Evolutionary conservation across 2,888 invertebrate species (phyloP), one percentile per base, ranked within the genome.

Genomic region (Malachius bipustulatus): DNA sequence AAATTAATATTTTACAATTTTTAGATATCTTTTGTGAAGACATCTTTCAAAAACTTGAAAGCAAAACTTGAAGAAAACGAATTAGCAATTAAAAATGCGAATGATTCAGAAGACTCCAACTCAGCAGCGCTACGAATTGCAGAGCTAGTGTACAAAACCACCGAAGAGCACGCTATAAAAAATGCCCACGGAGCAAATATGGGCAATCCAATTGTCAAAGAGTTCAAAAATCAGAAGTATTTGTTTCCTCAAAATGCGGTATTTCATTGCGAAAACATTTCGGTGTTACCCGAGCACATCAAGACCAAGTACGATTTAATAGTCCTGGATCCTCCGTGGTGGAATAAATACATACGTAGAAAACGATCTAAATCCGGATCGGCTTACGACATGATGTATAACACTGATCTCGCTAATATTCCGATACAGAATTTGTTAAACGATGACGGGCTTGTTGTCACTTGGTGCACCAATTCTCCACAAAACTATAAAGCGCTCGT

Each of bases 271-370:
- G 76, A 77, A 55, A 69, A 76, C 48, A 68, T 82, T 45, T 65
- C 64, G 11, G 65, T 75, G 43, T 67, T 81, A 0, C 57, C 60
- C n/a, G 57, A 68, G 31, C 48, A 60, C 14, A 55, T 74, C 26
- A 36, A 50, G 13, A 62, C 65, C 4, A 66, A 65, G 39, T 94
- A 73, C 67, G 84, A 93, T 59, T 65, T 91, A 34, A 70, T 97
- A 33, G 63, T 94, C 11, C 66, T 93, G 46, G 97, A 97, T 66
- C 96, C 96, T 16, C 94, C 96, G 0, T 97, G 96, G 96, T 78
- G 81, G 69, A 96, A 96, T 58, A 91, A 90, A 62, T 93, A 87
- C 43, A 88, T 94, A 30, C 74, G 88, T 50, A 72, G 96, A 41
- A 68, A 82, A 53, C 82, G 78, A 52, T 66, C 65, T 47, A 71